Evolutionary conservation across 2,888 invertebrate species (phyloP), one percentile per base, ranked within the genome.

Genomic region (Phymatocera aterrima): DNA sequence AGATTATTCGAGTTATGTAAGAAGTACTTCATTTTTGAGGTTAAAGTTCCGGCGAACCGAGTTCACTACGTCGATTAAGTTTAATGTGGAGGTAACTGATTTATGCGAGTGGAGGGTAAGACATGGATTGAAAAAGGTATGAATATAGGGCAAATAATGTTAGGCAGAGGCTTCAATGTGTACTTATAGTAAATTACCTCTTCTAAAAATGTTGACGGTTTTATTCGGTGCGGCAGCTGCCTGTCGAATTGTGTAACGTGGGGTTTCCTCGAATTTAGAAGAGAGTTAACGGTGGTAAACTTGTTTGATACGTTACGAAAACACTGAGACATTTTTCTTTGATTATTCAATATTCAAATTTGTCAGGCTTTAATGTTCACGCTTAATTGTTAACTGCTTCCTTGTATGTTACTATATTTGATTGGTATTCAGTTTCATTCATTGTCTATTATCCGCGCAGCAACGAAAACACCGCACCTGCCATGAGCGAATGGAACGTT

Each of bases 271-370:
- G 92, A 91, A 77, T 92, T 91, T 86, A 93, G 91, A 80, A 93
- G 92, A 80, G 92, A 91, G 87, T 92, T 92, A 83, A 92, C 90
- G 54, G 93, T 92, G 82, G 92, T 88, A 83, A 93, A 90, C 91
- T 92, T 93, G 84, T 91, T 92, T n/a, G 93, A 91, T 81, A 93
- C 88, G 57, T 92, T 91, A 83, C 93, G 92, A 85, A 93, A 90
- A 84, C 92, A 93, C 85, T 92, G 92, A 84, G 93, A 92, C 93
- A 93, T 93, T 86, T 88, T 86, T 77, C 18, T 64, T 46, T 31
- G 21, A n/a, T 54, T 34, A 3, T 10, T 37, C 18, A 37, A 5
- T 18, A 43, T 15, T 10, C n/a, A n/a, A 34, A 12, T 21, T 37
- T 51, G 51, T n/a, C 72, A 12, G 31, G 24, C 48, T 4, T 28